phyloP scores from a whole-genome alignment of 2,888 invertebrate species.

The Bombylius major region DNA sequence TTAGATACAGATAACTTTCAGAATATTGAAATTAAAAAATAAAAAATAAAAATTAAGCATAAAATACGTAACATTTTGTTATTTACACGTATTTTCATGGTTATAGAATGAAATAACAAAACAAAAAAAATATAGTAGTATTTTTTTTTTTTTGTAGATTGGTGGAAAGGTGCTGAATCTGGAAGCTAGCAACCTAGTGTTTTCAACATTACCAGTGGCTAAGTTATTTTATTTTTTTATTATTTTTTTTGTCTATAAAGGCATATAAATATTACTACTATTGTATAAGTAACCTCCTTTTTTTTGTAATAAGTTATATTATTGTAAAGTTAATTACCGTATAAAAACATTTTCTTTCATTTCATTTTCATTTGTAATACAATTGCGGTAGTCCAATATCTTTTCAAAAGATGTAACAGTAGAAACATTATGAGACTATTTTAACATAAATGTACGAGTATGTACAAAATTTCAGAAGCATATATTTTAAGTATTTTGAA shows the following conservation, averaged over 20 bases:
- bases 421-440: too few relatives aligned
- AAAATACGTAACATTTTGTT: too few relatives aligned
- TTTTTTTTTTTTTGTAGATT: neutral
- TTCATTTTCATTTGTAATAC: too few relatives aligned
- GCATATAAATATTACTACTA: too few relatives aligned
- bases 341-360: neutral
- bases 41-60: too few relatives aligned
- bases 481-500: too few relatives aligned
- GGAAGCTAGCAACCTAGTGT: neutral
- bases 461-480: too few relatives aligned
- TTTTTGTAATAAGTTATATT: neutral
- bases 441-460: too few relatives aligned
- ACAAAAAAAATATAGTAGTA: too few relatives aligned
- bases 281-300: neutral
- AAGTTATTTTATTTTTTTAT: neutral
- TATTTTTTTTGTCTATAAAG: too few relatives aligned
- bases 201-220: neutral
- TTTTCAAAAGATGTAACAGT: too few relatives aligned
- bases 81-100: neutral
- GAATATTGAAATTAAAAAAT: neutral
- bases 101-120: neutral
- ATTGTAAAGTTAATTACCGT: constrained; percentile 1
- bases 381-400: too few relatives aligned
- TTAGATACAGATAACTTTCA: neutral
- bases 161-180: constrained; percentile 7